These are phyloP conservation scores for Drosophila ohnishii DNA, from an alignment of 1,140 invertebrate species.

Conservation along the genomic window DNA sequence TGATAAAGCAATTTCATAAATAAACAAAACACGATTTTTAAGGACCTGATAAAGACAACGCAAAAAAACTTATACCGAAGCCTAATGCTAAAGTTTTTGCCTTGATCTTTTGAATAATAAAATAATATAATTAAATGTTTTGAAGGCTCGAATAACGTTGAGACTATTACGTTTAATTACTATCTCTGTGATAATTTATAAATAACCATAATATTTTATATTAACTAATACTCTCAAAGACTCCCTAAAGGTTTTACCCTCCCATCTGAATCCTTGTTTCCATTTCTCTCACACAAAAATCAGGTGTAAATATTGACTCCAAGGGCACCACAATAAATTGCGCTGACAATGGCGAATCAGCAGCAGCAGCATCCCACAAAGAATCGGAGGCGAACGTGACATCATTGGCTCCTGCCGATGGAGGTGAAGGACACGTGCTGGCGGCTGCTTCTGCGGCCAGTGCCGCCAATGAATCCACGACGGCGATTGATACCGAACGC, in stretches of 20 bases:
- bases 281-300: neutral
- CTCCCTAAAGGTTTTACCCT: too few relatives aligned
- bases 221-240: neutral
- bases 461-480: conserved; percentile 27
- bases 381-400: conserved; percentile 61
- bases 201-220: neutral
- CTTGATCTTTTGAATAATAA: neutral
- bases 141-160: neutral
- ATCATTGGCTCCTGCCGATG: conserved; percentile 12
- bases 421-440: conserved; percentile 8
- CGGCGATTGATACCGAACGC: conserved; percentile 84
- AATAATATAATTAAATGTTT: neutral
- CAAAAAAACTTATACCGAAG: neutral
- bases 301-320: conserved; percentile 67
- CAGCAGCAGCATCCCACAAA: conserved; percentile 14
- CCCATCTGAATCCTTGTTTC: neutral
- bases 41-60: too few relatives aligned
- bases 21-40: neutral
- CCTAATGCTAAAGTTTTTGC: too few relatives aligned
- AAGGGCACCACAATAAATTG: conserved; percentile 59
- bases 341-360: conserved; percentile 52
- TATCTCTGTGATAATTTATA: neutral
- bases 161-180: neutral
- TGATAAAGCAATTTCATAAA: neutral
- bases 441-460: conserved; percentile 8